Conservation (phyloP, 37 sponge, comb jelly and placozoan species). For the Hormiphora californensis region DNA sequence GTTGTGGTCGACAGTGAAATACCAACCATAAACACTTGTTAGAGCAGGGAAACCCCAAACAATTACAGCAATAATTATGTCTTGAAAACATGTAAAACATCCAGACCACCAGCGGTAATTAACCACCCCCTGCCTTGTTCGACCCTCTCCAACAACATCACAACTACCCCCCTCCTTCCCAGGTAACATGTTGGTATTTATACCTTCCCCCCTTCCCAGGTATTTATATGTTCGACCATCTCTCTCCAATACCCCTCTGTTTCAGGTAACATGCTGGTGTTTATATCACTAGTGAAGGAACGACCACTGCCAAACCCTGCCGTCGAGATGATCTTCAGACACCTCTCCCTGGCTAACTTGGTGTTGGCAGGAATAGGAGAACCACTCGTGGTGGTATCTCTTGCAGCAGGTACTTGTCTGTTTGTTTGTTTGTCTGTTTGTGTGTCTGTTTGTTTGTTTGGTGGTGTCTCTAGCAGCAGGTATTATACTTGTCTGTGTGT, state of each 20-base stretch:
- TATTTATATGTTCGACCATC: background rate
- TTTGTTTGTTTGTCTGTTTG: background rate
- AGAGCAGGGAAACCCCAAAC: too few relatives aligned
- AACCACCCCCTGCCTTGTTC: too few relatives aligned
- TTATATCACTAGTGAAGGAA: background rate
- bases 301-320: conserved; percentile 7
- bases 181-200: too few relatives aligned
- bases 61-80: too few relatives aligned
- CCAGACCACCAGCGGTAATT: too few relatives aligned
- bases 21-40: too few relatives aligned
- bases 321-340: background rate
- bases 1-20: too few relatives aligned
- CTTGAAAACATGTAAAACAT: too few relatives aligned
- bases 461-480: too few relatives aligned
- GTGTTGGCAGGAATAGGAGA: background rate
- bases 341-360: conserved; percentile 11
- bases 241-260: background rate
- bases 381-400: background rate
- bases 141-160: background rate
- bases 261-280: background rate
- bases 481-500: too few relatives aligned
- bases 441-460: too few relatives aligned
- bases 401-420: background rate
- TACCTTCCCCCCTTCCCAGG: too few relatives aligned
- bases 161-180: background rate